A percentile compares a stretch with the other conserved stretches of the same genome.
Evolutionary conservation across 2,113 vertebrate species (phyloP).

Genomic region (Lophochroa leadbeateri): DNA sequence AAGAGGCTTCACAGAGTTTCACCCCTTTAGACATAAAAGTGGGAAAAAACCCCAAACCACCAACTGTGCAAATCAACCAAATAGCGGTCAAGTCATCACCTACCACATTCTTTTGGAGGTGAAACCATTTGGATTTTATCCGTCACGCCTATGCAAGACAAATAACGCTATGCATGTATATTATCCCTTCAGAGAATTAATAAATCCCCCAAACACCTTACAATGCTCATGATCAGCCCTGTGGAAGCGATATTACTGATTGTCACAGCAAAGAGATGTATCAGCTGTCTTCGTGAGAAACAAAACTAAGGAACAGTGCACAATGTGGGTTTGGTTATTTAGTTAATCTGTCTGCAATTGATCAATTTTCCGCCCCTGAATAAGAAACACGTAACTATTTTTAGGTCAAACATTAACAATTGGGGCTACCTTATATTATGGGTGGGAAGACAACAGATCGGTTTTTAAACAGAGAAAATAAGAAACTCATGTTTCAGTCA

Average conservation of each 20-base stretch:
- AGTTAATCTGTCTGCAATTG: slow-evolving; percentile 43
- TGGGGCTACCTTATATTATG: slow-evolving; percentile 21
- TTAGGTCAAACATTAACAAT: neutral
- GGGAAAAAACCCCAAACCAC: fast-evolving
- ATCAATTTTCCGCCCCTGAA: slow-evolving; percentile 28
- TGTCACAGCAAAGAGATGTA: neutral
- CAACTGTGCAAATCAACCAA: neutral
- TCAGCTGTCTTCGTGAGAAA: neutral
- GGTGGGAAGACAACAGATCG: slow-evolving; percentile 27
- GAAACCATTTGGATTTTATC: neutral
- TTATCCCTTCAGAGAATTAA: neutral
- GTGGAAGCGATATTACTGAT: neutral
- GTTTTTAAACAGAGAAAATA: slow-evolving; percentile 24
- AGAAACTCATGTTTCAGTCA: slow-evolving; percentile 52
- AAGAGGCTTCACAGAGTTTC: neutral
- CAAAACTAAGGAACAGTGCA: neutral
- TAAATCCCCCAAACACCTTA: neutral
- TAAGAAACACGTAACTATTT: slow-evolving; percentile 23
- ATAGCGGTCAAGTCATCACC: neutral
- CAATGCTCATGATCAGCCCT: neutral
- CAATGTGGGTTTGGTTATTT: slow-evolving; percentile 47
- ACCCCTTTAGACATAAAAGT: neutral
- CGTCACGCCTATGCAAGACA: neutral
- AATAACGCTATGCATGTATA: too few relatives aligned
- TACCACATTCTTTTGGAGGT: neutral